Conservation (phyloP, 2,888 invertebrate genomes). For the Drosophila longiperda region DNA sequence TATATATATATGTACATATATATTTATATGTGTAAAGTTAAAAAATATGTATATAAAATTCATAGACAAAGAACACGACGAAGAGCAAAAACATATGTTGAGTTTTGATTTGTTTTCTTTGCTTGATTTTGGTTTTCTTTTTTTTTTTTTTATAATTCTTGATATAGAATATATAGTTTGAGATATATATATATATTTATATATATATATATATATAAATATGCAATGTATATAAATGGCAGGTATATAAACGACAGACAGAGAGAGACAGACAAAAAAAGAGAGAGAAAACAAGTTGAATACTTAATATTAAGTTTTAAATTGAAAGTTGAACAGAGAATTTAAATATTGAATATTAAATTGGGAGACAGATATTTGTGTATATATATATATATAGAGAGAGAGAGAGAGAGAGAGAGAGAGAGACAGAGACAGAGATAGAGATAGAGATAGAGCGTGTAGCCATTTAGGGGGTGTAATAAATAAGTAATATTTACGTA, state of each 20-base stretch:
- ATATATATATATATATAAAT: conserved; percentile 56
- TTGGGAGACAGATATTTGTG: conserved; percentile 5
- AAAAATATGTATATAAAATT: conserved; percentile 70
- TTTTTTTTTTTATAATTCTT: conserved; percentile 32
- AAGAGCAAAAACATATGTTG: conserved; percentile 84
- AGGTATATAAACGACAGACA: conserved; percentile 56
- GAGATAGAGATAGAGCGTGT: conserved; percentile 54
- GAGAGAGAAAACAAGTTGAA: conserved; percentile 26
- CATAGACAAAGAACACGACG: conserved; percentile 85
- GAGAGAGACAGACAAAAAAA: conserved; percentile 23
- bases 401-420: conserved; percentile 28
- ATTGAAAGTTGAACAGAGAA: conserved; percentile 9
- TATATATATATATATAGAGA: conserved; percentile 20
- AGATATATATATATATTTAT: background rate
- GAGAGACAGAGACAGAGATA: conserved; percentile 4
- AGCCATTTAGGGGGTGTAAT: conserved; percentile 42
- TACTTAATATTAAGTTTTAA: conserved; percentile 41
- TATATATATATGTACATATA: conserved; percentile 36
- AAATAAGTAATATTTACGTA: conserved; percentile 33
- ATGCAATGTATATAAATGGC: conserved; percentile 65
- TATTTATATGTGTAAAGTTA: conserved; percentile 15
- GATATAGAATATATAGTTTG: conserved; percentile 36
- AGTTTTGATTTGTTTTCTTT: conserved; percentile 73
- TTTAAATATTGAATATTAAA: conserved; percentile 7
- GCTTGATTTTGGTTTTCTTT: conserved; percentile 50